Evolutionary conservation across 2,797 vertebrate species (phyloP).

Genomic region (Neopelma chrysocephalum): DNA sequence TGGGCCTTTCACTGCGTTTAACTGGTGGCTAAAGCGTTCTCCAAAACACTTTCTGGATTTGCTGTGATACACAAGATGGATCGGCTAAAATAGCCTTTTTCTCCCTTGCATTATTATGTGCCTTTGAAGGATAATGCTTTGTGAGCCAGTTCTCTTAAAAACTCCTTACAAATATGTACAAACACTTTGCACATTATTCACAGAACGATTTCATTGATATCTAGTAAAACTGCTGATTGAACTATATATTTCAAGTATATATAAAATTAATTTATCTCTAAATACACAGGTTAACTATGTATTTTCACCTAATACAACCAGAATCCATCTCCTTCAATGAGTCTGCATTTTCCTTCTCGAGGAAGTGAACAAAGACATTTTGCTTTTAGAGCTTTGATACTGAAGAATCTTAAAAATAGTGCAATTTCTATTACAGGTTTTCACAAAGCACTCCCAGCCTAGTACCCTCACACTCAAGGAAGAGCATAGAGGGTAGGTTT

Average conservation of each 20-base stretch:
- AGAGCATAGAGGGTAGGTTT: neutral
- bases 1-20: neutral
- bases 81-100: neutral
- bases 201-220: neutral
- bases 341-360: neutral
- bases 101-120: accelerated
- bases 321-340: neutral
- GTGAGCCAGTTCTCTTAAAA: neutral
- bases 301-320: neutral
- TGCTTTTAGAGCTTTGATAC: neutral
- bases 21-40: neutral
- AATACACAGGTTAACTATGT: neutral
- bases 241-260: neutral
- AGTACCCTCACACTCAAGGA: neutral
- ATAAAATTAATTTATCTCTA: neutral
- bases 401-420: neutral
- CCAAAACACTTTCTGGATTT: neutral
- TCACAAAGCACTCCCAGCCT: neutral
- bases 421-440: neutral
- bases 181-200: neutral
- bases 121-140: neutral
- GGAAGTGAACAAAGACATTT: neutral
- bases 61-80: neutral
- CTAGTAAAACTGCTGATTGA: neutral
- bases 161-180: neutral